Percentiles rank a stretch among this genome's conserved stretches.
Conservation (phyloP, 1,140 invertebrate genomes). For the Drosophila truncata region DNA sequence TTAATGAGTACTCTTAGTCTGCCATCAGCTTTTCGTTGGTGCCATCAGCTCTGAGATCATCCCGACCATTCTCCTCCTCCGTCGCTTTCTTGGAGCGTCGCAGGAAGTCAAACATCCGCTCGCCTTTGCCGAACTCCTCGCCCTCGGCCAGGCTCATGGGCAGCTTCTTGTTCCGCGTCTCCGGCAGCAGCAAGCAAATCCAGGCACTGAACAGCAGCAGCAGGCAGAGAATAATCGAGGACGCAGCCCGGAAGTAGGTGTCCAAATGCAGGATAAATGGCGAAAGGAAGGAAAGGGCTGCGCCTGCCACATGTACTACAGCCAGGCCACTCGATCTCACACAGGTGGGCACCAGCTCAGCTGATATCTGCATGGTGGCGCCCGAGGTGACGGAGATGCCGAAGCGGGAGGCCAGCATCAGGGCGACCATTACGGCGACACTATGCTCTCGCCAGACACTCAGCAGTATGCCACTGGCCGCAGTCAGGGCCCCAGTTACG, state of each 20-base stretch:
- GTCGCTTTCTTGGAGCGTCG: constrained; percentile 1
- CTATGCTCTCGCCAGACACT: constrained; percentile 45
- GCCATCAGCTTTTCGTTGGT: constrained; percentile 57
- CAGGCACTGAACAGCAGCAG: constrained; percentile 86
- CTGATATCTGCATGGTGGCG: constrained; percentile 87
- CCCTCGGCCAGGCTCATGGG: constrained; percentile 87
- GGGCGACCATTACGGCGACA: constrained; percentile 40
- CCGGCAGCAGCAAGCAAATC: constrained; percentile 87
- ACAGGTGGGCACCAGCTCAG: constrained; percentile 88
- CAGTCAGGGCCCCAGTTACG: constrained; percentile 61
- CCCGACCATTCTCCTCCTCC: background rate
- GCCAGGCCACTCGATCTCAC: constrained; percentile 87
- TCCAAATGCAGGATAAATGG: constrained; percentile 81
- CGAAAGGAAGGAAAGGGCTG: constrained; percentile 83
- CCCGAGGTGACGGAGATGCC: constrained; percentile 88
- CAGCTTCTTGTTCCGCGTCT: constrained; percentile 86
- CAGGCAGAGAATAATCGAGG: constrained; percentile 86
- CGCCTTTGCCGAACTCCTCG: constrained; percentile 87
- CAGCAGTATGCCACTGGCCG: constrained; percentile 50
- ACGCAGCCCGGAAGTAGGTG: constrained; percentile 85
- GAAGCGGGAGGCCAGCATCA: constrained; percentile 86
- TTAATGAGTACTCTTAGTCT: constrained; percentile 17
- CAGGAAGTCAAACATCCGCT: constrained; percentile 79
- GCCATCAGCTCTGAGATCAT: constrained; percentile 21
- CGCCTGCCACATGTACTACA: constrained; percentile 86